A percentile compares a stretch with the other conserved stretches of the same genome.
These are phyloP conservation scores for Drosophila obscura DNA, from an alignment of 1,140 invertebrate species.

Conservation along the genomic window DNA sequence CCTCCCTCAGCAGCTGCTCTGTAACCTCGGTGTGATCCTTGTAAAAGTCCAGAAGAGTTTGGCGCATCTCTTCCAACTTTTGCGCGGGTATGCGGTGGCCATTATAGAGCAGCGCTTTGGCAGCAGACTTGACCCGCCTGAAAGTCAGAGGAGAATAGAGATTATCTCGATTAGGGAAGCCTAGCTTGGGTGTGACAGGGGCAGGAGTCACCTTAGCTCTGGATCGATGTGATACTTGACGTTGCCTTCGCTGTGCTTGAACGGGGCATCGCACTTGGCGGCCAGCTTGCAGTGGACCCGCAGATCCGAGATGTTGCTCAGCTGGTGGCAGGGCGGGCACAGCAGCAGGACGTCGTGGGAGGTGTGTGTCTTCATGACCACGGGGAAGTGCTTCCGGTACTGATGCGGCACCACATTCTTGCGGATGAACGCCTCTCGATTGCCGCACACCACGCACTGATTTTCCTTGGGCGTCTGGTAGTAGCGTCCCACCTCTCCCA, in stretches of 20 bases:
- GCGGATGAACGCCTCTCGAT: slow-evolving; percentile 88
- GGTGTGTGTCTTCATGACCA: slow-evolving; percentile 92
- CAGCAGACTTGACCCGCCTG: slow-evolving; percentile 88
- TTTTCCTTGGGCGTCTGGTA: slow-evolving; percentile 91
- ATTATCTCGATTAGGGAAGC: not conserved
- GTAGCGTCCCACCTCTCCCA: slow-evolving; percentile 88
- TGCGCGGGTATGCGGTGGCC: slow-evolving; percentile 85
- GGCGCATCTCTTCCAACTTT: slow-evolving; percentile 85
- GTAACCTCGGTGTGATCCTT: slow-evolving; percentile 84
- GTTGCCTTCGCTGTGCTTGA: slow-evolving; percentile 64
- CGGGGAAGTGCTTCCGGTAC: slow-evolving; percentile 92
- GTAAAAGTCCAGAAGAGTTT: slow-evolving; percentile 84
- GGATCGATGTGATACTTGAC: slow-evolving; percentile 79
- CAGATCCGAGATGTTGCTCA: slow-evolving; percentile 89
- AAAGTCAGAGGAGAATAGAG: slow-evolving; percentile 46
- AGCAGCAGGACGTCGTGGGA: slow-evolving; percentile 93
- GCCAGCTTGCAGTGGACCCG: slow-evolving; percentile 87
- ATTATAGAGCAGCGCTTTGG: slow-evolving; percentile 86
- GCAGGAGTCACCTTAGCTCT: slow-evolving; percentile 51
- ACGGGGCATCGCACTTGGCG: slow-evolving; percentile 87
- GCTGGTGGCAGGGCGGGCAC: slow-evolving; percentile 90
- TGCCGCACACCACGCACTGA: slow-evolving; percentile 93
- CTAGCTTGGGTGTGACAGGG: not conserved
- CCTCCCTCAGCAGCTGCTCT: slow-evolving; percentile 84
- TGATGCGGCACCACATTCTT: slow-evolving; percentile 94